Evolutionary conservation across 2,888 invertebrate species (phyloP).

Genomic region (Rhopalosiphum nymphaeae): DNA sequence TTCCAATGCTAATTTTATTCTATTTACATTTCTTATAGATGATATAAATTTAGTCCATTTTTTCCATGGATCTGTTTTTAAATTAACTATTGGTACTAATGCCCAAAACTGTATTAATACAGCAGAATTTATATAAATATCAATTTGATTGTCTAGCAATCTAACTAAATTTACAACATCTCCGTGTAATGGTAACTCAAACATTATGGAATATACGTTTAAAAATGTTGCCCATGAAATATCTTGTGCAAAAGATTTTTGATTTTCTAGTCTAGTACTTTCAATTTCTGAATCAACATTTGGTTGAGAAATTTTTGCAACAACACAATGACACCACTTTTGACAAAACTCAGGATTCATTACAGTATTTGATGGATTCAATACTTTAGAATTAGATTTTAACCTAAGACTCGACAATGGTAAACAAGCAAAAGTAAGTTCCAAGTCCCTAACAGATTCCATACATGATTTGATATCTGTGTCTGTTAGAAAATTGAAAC

Average conservation of each 20-base stretch:
- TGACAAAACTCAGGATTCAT: constrained; percentile 43
- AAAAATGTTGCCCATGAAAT: constrained; percentile 53
- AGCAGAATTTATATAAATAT: constrained; percentile 18
- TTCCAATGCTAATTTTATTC: constrained; percentile 82
- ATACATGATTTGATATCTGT: constrained; percentile 33
- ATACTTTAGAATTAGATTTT: constrained; percentile 12
- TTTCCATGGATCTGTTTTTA: constrained; percentile 9
- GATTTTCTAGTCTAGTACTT: constrained; percentile 19
- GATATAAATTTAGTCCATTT: constrained; percentile 56
- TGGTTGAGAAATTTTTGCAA: constrained; percentile 21
- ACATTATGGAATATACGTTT: constrained; percentile 55
- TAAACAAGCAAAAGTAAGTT: constrained; percentile 53
- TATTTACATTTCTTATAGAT: constrained; percentile 24
- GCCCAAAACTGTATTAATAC: constrained; percentile 52
- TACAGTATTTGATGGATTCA: not conserved
- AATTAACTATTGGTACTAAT: not conserved
- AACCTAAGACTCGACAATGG: constrained; percentile 27
- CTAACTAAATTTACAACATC: constrained; percentile 41
- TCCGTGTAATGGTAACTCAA: constrained; percentile 43
- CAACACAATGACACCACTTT: constrained; percentile 55
- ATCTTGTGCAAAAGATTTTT: constrained; percentile 23
- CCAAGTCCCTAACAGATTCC: constrained; percentile 40
- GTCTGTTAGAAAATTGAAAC: constrained; percentile 39
- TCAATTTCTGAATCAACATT: not conserved
- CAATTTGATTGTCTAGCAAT: constrained; percentile 50